Base-by-base conservation (phyloP, 2,797 vertebrate species). In the Neosilurus mollespiculum region DNA sequence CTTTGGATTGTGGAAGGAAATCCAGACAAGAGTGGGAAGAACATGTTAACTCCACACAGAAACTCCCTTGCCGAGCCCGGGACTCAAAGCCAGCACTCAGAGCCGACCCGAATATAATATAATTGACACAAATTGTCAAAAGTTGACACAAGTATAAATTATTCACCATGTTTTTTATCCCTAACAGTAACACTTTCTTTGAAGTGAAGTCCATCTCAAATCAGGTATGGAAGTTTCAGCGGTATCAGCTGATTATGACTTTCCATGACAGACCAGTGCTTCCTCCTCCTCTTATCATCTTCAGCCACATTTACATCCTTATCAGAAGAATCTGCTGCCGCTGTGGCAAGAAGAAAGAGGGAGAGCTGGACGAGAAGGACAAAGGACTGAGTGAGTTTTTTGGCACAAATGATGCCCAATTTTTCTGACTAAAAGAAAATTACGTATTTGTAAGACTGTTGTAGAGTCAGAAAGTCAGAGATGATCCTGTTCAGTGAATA, bases 141-240 rank as follows among this genome's bases (percentile, higher is more conserved):
- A 26, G 12, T 34, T 5, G 14, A n/a, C 20, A n/a, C 2, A 20
- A 26, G 51, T 70, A 37, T 37, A 72, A 26, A 64, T 22, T 10
- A 51, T 37, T 3, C 56, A 43, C 34, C 12, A 49, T 53, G 72
- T n/a, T 87, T 76, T 65, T 5, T 67, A 64, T n/a, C 11, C 26
- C 26, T 66, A 22, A 81, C 93, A 99, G 98, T 93, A 99, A 99
- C 90, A 99, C 98, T 14, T 99, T 99, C 93, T 98, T 97, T 88
- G 98, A 99, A 88, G 96, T 99, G 51, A 99, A 99, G 89, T 99
- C 98, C 86, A 99, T 99, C 89, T 99, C 98, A 80, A 99, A 99
- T 91, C 98, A 99, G 90, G 96, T 99, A 82, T 99, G 98, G 98
- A 99, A 99, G 92, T 99, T 99, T 86, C 98, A 99, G 93, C 90